phyloP scores from a whole-genome alignment of 2,888 invertebrate species.

The Apamea monoglypha region DNA sequence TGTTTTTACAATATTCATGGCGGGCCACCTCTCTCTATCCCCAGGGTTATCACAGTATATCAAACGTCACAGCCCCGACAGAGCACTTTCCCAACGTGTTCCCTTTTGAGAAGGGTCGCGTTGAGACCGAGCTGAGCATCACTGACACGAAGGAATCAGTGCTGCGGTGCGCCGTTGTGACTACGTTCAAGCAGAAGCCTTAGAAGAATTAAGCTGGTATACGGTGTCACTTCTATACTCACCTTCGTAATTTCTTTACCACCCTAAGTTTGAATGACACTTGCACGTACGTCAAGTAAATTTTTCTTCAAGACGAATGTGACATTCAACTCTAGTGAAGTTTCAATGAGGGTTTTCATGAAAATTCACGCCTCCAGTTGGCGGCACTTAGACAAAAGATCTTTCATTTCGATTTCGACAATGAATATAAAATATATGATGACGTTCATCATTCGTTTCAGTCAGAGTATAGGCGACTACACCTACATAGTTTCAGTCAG shows the following conservation, averaged over 20 bases:
- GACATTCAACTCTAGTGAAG: background rate
- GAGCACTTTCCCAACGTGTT: too few relatives aligned
- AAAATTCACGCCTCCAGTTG: background rate
- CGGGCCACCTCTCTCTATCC: background rate
- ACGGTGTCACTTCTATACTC: background rate
- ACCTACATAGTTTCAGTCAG: too few relatives aligned
- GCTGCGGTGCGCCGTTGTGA: background rate
- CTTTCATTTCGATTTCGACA: too few relatives aligned
- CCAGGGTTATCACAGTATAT: slow-evolving; percentile 32
- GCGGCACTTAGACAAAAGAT: background rate
- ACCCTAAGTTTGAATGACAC: background rate
- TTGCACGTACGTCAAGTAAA: background rate
- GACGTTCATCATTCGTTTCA: too few relatives aligned
- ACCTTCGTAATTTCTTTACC: background rate
- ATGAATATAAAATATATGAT: too few relatives aligned
- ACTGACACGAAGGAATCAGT: too few relatives aligned
- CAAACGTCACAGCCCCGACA: slow-evolving; percentile 43
- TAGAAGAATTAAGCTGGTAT: background rate
- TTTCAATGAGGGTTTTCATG: background rate
- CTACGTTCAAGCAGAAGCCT: slow-evolving; percentile 34
- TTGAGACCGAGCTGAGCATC: too few relatives aligned
- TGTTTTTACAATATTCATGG: background rate
- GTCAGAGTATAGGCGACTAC: too few relatives aligned
- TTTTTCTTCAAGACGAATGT: background rate
- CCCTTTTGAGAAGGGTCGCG: too few relatives aligned